A percentile compares a stretch with the other conserved stretches of the same genome.
Evolutionary conservation across 2,797 vertebrate genomes (phyloP).

Genomic region (Enoplosus armatus): DNA sequence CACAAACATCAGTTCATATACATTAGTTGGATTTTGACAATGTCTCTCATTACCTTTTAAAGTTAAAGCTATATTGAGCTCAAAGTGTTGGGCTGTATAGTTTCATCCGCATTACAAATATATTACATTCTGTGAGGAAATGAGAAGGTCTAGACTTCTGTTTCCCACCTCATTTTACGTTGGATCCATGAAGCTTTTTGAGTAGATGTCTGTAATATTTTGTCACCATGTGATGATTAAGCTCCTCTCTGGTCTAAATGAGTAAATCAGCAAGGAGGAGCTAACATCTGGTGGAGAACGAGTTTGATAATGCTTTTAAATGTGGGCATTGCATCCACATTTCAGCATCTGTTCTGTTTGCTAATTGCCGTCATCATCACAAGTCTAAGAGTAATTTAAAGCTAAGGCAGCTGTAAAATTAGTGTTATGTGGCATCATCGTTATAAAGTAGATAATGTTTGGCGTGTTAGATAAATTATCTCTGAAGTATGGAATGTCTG

Average conservation of each 20-base stretch:
- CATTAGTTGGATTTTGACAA: background rate
- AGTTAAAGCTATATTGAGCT: background rate
- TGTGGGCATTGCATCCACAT: slow-evolving; percentile 38
- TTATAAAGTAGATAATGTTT: slow-evolving; percentile 38
- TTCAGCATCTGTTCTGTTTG: slow-evolving; percentile 66
- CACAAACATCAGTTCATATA: background rate
- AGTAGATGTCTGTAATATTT: slow-evolving; percentile 17
- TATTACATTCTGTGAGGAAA: background rate
- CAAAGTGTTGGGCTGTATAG: background rate
- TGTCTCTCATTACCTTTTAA: background rate
- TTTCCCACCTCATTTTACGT: background rate
- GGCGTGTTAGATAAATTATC: slow-evolving; percentile 10
- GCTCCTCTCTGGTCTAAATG: slow-evolving; percentile 24
- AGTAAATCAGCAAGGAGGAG: slow-evolving; percentile 30
- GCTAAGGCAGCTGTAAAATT: slow-evolving; percentile 65
- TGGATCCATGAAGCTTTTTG: slow-evolving; percentile 18
- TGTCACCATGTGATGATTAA: slow-evolving; percentile 15
- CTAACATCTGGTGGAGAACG: slow-evolving; percentile 64
- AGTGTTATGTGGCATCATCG: slow-evolving; percentile 32
- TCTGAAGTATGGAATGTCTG: slow-evolving; percentile 15
- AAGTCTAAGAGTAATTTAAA: slow-evolving; percentile 59
- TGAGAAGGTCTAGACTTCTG: too few relatives aligned
- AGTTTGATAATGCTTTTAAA: slow-evolving; percentile 57
- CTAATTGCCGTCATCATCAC: slow-evolving; percentile 67
- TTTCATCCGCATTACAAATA: background rate